Base-by-base conservation (phyloP, 2,113 vertebrate species). In the Cariama cristata region DNA sequence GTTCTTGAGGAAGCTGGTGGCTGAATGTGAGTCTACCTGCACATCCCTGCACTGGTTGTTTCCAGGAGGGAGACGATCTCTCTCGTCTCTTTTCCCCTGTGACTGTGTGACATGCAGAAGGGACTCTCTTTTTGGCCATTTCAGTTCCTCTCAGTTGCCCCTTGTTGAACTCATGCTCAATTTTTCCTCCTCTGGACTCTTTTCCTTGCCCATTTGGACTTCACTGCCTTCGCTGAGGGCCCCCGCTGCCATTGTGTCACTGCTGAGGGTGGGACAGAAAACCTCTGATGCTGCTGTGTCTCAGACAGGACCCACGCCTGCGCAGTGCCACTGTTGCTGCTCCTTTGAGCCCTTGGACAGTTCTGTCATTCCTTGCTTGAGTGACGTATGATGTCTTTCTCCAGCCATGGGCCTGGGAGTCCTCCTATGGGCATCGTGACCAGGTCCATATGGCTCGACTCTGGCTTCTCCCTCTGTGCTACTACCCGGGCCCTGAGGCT, bases 401-500 rank as follows among this genome's bases (percentile, higher is more conserved):
- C n/a, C 33, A 18, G 0, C 40, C 18, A n/a, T 8, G 33, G 42
- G 38, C 8, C 35, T 76, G 18, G 18, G 44, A 45, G 21, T 53
- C 50, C 38, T 52, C 52, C 38, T 49, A 2, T 11, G 40, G 53
- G 7, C 7, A 15, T 19, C 49, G 8, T 1, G 5, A 30, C 24
- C 33, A 67, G 47, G 22, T 40, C 26, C 12, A 1, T 49, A 23
- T 3, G 8, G 42, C 60, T 66, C 0, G 0, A 15, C 40, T 58
- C 35, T 59, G 23, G 30, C 28, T 92, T 58, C 32, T 35, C 27
- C 26, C 30, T 53, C 32, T 44, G 49, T 17, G 11, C 58, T 59
- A 62, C 42, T 18, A 9, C 38, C 1, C 0, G 9, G n/a, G 27
- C 44, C 42, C 71, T 35, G 60, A 23, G 68, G 33, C 30, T 83